phyloP scores from a whole-genome alignment of 2,797 vertebrate species.

The Myotis vivesi region DNA sequence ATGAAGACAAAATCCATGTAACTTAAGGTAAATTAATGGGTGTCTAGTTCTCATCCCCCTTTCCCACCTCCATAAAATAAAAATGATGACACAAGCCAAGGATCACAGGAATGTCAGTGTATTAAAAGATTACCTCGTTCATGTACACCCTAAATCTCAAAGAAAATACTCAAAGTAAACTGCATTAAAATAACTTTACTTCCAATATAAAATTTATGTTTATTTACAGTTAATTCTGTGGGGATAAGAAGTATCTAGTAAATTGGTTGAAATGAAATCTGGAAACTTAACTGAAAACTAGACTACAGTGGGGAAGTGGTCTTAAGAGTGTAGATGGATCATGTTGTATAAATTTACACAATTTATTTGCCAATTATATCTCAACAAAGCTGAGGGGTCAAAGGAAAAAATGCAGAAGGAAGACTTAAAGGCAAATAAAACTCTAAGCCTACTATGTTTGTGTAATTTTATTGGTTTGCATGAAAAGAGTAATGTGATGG shows the following conservation, averaged over 20 bases:
- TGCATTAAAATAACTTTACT: conserved; percentile 24
- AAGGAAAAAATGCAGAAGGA: not conserved
- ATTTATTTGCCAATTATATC: not conserved
- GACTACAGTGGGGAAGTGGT: not conserved
- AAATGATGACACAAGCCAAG: conserved; percentile 43
- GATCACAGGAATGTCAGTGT: not conserved
- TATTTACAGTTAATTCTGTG: not conserved
- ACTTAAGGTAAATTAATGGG: conserved; percentile 48
- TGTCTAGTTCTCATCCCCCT: not conserved
- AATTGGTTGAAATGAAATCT: not conserved
- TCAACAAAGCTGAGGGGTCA: not conserved
- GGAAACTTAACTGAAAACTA: conserved; percentile 6
- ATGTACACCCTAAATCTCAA: not conserved
- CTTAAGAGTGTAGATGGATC: not conserved
- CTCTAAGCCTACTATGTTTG: not conserved
- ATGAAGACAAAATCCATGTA: conserved; percentile 27
- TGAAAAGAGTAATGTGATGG: not conserved
- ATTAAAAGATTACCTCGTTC: not conserved
- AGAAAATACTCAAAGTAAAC: conserved; percentile 15
- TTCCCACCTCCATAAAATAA: conserved; percentile 53
- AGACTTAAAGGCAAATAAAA: not conserved
- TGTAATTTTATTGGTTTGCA: not conserved
- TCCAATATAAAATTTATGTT: conserved; percentile 5
- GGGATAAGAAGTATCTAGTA: conserved; percentile 16
- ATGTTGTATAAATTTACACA: not conserved